Percentiles rank a stretch among this genome's conserved stretches.
Conservation (phyloP, 2,888 invertebrate species). For the Erynnis tages region DNA sequence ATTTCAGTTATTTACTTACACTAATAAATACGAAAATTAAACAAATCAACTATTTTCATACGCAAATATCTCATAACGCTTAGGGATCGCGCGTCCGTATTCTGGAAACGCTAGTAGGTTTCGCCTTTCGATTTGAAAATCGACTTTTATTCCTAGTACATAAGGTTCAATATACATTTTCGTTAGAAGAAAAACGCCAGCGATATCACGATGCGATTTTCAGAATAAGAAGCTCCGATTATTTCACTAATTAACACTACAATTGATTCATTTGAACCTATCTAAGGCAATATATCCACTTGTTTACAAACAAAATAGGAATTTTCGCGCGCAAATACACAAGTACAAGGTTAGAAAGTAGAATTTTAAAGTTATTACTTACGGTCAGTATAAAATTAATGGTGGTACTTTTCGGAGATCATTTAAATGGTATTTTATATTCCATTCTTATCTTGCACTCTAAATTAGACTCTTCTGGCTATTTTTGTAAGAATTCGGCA, state of each 20-base stretch:
- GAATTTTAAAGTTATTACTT: conserved; percentile 26
- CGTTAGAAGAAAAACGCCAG: conserved; percentile 36
- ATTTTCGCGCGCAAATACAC: conserved; percentile 36
- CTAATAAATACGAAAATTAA: no score
- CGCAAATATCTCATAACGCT: neutral
- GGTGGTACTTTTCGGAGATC: neutral
- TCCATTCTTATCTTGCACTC: neutral
- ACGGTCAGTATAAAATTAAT: conserved; percentile 23
- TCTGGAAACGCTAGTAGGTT: conserved; percentile 46
- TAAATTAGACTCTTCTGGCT: neutral
- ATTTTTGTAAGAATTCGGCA: neutral
- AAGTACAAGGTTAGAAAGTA: conserved; percentile 43
- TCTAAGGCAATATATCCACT: conserved; percentile 39
- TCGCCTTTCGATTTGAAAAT: conserved; percentile 38
- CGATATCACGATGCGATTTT: conserved; percentile 46
- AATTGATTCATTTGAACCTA: neutral
- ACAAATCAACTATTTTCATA: no score
- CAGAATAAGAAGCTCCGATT: conserved; percentile 59
- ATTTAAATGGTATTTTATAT: neutral
- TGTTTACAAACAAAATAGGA: conserved; percentile 47
- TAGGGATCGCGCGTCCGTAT: conserved; percentile 55
- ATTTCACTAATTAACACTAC: conserved; percentile 39
- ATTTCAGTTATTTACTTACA: no score
- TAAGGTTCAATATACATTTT: conserved; percentile 50
- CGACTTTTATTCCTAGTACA: conserved; percentile 39